These are phyloP conservation scores for Athene noctua DNA, from an alignment of 2,113 vertebrate species.

Conservation along the genomic window DNA sequence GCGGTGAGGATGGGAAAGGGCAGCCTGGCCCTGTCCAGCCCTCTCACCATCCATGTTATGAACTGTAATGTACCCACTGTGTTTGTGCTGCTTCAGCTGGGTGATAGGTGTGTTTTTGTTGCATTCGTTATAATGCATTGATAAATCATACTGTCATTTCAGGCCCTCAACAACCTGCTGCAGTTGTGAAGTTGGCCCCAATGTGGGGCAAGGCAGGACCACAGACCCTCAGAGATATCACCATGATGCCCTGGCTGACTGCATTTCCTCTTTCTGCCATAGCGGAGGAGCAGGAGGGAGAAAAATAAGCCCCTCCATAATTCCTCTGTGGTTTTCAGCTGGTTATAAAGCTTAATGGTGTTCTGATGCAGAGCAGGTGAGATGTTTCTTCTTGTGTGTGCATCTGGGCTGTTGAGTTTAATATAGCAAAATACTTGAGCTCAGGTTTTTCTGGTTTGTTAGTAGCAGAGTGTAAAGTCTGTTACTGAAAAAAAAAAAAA, in stretches of 20 bases:
- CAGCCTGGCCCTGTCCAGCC: not conserved
- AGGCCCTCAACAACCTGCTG: not conserved
- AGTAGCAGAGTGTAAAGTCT: not conserved
- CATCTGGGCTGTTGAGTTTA: not conserved
- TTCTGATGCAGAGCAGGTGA: accelerated
- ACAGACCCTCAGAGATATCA: not conserved
- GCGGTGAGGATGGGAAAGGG: not conserved
- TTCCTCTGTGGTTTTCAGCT: not conserved
- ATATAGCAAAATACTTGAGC: not conserved
- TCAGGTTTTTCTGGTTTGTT: not conserved
- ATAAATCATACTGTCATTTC: not conserved
- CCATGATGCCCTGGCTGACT: not conserved
- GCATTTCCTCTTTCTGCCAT: not conserved
- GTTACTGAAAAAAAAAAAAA: not conserved
- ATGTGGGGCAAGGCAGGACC: not conserved
- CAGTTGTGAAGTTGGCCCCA: not conserved
- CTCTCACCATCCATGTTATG: not conserved
- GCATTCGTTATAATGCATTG: not conserved
- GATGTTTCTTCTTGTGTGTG: not conserved
- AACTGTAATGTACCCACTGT: accelerated
- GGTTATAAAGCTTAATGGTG: not conserved
- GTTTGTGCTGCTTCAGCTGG: not conserved
- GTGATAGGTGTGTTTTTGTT: not conserved
- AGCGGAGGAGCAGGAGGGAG: not conserved
- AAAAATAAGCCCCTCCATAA: not conserved